phyloP scores from a whole-genome alignment of 2,113 vertebrate species.

The Chelonoidis abingdonii region DNA sequence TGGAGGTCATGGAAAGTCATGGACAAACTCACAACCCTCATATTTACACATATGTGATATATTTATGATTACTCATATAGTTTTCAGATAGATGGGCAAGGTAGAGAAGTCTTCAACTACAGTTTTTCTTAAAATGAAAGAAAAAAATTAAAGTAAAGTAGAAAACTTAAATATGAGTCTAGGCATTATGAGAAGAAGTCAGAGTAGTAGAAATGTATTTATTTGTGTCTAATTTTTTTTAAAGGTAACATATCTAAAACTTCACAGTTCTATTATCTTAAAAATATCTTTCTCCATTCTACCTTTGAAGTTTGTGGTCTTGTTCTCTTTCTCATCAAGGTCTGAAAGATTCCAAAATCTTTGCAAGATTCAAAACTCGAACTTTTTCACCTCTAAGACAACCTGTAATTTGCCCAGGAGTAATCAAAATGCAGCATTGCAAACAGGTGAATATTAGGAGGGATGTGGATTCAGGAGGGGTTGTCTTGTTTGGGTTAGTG shows the following conservation, averaged over 20 bases:
- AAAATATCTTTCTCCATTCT: neutral
- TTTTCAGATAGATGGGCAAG: slow-evolving; percentile 22
- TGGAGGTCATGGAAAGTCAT: too few species aligned
- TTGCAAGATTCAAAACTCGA: neutral
- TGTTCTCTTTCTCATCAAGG: neutral
- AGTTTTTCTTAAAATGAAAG: neutral
- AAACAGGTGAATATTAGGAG: neutral
- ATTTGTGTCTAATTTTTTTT: neutral
- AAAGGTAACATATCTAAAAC: neutral
- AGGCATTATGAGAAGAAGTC: neutral
- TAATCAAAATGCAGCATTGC: neutral
- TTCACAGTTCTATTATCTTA: neutral
- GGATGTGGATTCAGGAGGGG: neutral
- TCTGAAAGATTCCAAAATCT: neutral
- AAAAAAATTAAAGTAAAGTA: neutral
- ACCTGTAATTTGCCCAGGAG: neutral
- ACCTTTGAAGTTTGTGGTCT: neutral
- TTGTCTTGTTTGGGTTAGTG: neutral
- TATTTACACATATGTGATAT: slow-evolving; percentile 17
- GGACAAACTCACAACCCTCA: too few species aligned
- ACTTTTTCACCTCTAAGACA: neutral
- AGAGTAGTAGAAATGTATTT: neutral
- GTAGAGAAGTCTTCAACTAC: slow-evolving; percentile 18
- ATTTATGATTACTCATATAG: slow-evolving; percentile 61
- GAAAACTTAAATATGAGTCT: neutral